phyloP scores from a whole-genome alignment of 2,113 vertebrate genomes.

The Gallinago paraguaiae region DNA sequence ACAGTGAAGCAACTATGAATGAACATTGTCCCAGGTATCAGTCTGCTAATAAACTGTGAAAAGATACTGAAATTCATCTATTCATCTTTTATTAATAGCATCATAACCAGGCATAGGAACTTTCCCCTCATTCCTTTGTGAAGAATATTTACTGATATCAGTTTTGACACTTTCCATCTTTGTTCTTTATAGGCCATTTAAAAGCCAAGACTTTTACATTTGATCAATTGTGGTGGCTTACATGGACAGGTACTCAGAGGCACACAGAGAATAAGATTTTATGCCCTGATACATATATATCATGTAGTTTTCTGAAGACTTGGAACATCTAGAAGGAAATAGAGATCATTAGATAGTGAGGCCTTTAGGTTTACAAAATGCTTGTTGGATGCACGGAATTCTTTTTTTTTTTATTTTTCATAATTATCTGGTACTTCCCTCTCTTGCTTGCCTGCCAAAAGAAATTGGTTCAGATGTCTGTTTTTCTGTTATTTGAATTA shows the following conservation, averaged over 20 bases:
- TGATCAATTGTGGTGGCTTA: background rate
- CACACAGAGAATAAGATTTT: background rate
- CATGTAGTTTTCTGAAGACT: background rate
- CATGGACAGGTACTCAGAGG: background rate
- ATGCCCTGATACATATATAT: background rate
- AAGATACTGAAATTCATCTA: background rate
- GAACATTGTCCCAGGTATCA: background rate
- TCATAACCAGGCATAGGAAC: background rate
- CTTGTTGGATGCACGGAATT: background rate
- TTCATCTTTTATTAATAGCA: conserved; percentile 1
- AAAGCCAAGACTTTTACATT: background rate
- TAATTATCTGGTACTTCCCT: background rate
- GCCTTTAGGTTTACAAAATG: background rate
- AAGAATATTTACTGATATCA: background rate
- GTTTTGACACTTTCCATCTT: conserved; percentile 7
- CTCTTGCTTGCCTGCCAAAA: background rate
- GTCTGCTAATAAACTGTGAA: background rate
- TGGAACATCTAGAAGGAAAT: background rate
- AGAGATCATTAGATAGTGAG: background rate
- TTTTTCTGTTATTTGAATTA: background rate
- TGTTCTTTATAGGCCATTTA: conserved; percentile 10
- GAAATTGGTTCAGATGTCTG: background rate
- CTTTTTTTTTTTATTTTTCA: background rate
- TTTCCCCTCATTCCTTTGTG: background rate
- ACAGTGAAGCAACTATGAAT: background rate